Percentiles rank a stretch among this genome's conserved stretches.
phyloP scores from a whole-genome alignment of 2,113 vertebrate species.

The Oenanthe oenanthe region DNA sequence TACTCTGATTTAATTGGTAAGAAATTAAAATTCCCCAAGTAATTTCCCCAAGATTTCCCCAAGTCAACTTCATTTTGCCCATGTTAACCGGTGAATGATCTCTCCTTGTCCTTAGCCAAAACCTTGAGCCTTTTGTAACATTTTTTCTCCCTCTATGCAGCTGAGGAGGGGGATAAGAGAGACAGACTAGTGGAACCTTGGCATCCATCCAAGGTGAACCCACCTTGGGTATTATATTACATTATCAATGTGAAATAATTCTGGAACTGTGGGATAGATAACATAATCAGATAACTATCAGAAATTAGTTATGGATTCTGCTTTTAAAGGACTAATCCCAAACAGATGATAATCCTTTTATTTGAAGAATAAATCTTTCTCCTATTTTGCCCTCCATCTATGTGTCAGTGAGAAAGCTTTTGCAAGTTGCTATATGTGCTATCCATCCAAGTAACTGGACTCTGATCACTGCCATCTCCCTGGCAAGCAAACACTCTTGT shows the following conservation, averaged over 20 bases:
- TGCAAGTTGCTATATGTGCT: background rate
- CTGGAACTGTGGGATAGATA: background rate
- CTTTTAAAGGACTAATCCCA: background rate
- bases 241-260: background rate
- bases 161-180: too few relatives aligned
- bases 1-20: background rate
- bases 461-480: too few relatives aligned
- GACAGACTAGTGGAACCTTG: background rate
- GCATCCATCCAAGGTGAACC: background rate
- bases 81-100: background rate
- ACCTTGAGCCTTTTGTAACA: background rate
- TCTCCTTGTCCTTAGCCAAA: rapidly evolving
- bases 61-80: background rate
- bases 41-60: background rate
- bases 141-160: background rate
- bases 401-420: background rate
- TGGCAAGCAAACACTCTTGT: background rate
- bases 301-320: background rate
- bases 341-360: background rate
- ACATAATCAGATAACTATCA: background rate
- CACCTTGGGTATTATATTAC: too few relatives aligned
- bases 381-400: background rate
- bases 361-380: background rate
- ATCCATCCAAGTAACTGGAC: background rate
- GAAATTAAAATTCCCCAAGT: background rate